Base-by-base conservation (phyloP, 1,140 invertebrate genomes). In the Diplogasteroides magnus region DNA sequence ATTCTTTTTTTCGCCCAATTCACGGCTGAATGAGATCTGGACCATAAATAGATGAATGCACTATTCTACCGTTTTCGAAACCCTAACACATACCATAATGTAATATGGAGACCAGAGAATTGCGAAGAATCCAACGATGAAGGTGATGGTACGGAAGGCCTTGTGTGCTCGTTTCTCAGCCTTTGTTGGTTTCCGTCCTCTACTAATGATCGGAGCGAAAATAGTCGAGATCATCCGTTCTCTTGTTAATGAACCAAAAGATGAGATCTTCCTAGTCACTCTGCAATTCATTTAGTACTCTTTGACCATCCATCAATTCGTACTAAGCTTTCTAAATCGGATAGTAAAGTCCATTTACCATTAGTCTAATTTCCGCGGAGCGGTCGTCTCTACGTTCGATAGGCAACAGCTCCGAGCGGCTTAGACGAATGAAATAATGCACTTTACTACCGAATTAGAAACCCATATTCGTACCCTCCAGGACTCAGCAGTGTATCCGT, bases 51-150 rank as follows among this genome's bases (percentile, higher is more conserved):
- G n/a, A n/a, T n/a, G n/a, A n/a, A n/a, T n/a, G n/a, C n/a, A n/a
- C n/a, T n/a, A n/a, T n/a, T n/a, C n/a, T n/a, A n/a, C n/a, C n/a
- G n/a, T n/a, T n/a, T n/a, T n/a, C n/a, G 23, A 14, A 62, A 2
- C 2, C 0, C 14, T 2, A 48, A 31, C 48, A 62, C 60, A 62
- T 56, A 80, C 79, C 77, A 82, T 80, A 59, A 82, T 76, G 65
- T 82, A 82, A 60, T 82, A 82, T 6, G 80, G 80, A 19, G 80
- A 82, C 81, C 81, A 83, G n/a, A 82, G 63, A 23, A 82, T 81
- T 25, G 80, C 80, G 60, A 82, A 82, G 28, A 82, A 68, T 23
- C 80, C 80, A 19, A 82, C 80, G 32, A 82, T 82, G 59, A 83
- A 79, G 27, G 79, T 82, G 48, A 82, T 80, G 25, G 79, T 82